Evolutionary conservation across 1,140 invertebrate genomes (phyloP), one percentile per base, ranked within the genome.

Genomic region (Drosophila sucinea): DNA sequence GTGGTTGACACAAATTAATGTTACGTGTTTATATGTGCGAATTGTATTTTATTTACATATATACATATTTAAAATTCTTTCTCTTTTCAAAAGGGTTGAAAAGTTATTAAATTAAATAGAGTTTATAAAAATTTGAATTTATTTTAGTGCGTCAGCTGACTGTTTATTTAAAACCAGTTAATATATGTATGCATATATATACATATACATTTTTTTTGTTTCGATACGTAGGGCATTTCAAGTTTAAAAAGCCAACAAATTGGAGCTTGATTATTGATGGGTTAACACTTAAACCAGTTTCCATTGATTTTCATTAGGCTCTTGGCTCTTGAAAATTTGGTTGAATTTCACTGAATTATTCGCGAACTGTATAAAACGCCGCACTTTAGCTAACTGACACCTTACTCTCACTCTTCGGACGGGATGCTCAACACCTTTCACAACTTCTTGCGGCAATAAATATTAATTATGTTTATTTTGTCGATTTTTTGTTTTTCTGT

Each of bases 11-110:
- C 80, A 80, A 89, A 78, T 73, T 67, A 66, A 56, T 78, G 44
- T 77, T 87, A 87, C 83, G 84, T 89, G 84, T 72, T 73, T 77
- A 77, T 79, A 87, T 86, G 83, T 67, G 66, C 56, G 17, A 65
- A 58, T 71, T 44, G 35, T 29, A 64, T 62, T 66, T 80, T 61
- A 65, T 74, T 78, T 75, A 47, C 63, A 71, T 79, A 58, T 7
- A 2, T 1, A 30, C 2, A 51, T 27, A 51, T 51, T 51, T 27
- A 3, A n/a, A 32, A 4, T 7, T 2, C n/a, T 32, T 5, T 60
- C 7, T 25, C 11, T 4, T 27, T n/a, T 35, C 23, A 3, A 60
- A 27, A 23, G 3, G 1, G 4, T 47, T 25, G 23, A 1, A 23
- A 51, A 25, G 35, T 38, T 6, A 8, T 27, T 0, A 25, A 51